Base-by-base conservation (phyloP, 2,888 invertebrate genomes). In the Quadroppia sp. region DNA sequence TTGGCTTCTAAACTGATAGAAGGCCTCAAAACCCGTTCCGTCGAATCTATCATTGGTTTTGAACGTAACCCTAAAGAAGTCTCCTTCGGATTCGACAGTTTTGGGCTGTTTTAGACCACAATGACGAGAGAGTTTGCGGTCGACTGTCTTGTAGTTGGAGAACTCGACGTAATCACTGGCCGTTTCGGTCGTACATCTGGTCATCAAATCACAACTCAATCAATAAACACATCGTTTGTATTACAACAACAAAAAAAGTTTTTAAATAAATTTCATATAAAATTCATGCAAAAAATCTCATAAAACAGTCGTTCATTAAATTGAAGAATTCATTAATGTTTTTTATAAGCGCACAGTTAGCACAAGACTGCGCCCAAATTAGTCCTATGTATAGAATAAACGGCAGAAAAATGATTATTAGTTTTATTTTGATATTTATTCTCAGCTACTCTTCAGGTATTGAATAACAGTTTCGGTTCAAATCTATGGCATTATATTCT, bases 101-200 rank as follows among this genome's bases (percentile, higher is more conserved):
- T 77, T 75, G 25, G 80, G 80, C 30, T 78, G 77, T 53, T 79
- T 78, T 80, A 89, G 89, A 9, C 96, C 96, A 82, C 97, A 98
- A 82, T 92, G 90, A 80, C 92, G 87, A 69, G 89, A 87, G 83
- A 90, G 92, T 82, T 94, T 93, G 80, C 91, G 87, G 84, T 98
- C 97, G 78, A 89, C 88, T 77, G 91, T 88, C 86, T 91, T 88
- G 82, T 90, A 94, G 85, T 97, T 98, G 67, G 95, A 95, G 84
- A 98, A 94, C 82, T 96, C 93, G 72, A 98, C 91, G 83, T 90
- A 96, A 83, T 98, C 98, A 81, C 95, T 96, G 59, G 93, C 92
- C 1, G 94, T 91, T 67, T 88, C 87, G 75, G 91, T 90, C 80
- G 92, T 91, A 82, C 97, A 98, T 78, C 96, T 97, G 85, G 36